Percentiles rank a stretch among this genome's conserved stretches.
These are phyloP conservation scores for Hydrozoanthus gracilis DNA, from an alignment of 92 coral and sea anemone genomes.

Conservation along the genomic window DNA sequence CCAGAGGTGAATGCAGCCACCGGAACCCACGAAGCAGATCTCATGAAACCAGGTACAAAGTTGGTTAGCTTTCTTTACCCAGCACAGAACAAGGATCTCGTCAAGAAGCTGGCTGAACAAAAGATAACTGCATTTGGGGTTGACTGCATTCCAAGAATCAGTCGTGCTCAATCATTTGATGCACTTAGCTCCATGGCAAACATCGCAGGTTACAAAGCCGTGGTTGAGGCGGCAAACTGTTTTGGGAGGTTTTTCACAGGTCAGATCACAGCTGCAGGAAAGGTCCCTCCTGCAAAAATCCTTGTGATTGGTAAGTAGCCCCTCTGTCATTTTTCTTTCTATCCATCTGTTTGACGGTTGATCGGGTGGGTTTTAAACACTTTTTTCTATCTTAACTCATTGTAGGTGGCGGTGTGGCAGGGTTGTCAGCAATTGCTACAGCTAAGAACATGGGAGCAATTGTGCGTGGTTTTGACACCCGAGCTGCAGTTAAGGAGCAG, in stretches of 20 bases:
- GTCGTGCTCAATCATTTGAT: conserved; percentile 95
- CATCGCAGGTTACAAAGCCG: conserved; percentile 99
- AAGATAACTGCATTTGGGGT: conserved; percentile 95
- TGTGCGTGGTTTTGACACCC: conserved; percentile 94
- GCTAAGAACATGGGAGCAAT: conserved; percentile 99
- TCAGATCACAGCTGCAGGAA: conserved; percentile 98
- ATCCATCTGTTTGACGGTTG: neutral
- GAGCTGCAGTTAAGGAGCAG: conserved; percentile 97
- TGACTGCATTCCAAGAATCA: conserved; percentile 94
- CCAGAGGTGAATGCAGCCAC: conserved; percentile 74
- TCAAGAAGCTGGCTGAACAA: conserved; percentile 75
- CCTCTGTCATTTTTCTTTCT: neutral
- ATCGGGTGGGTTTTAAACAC: neutral
- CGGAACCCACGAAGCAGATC: conserved; percentile 87
- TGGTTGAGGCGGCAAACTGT: conserved; percentile 95
- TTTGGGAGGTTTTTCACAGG: conserved; percentile 99
- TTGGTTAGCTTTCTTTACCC: conserved; percentile 94
- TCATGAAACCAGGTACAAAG: conserved; percentile 91
- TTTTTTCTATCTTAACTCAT: neutral
- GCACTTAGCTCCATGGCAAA: conserved; percentile 99
- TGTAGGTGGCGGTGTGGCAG: conserved; percentile 99
- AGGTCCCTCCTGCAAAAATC: conserved; percentile 97
- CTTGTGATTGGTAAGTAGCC: conserved; percentile 87
- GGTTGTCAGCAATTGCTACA: conserved; percentile 88
- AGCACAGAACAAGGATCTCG: conserved; percentile 91